These are phyloP conservation scores for Halictus quadricinctus DNA, from an alignment of 2,888 invertebrate species.

Conservation along the genomic window DNA sequence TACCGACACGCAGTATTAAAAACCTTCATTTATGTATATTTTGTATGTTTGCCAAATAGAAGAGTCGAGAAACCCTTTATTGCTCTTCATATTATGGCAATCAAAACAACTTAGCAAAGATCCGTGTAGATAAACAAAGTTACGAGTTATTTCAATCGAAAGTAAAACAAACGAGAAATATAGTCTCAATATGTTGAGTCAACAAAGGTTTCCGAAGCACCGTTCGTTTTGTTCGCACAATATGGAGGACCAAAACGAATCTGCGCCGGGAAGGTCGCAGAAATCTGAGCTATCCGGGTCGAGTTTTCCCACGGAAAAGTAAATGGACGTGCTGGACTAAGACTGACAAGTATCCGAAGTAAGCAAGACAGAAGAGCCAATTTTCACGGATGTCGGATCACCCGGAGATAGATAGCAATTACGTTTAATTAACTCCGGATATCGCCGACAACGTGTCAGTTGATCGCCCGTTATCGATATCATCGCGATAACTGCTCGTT, in stretches of 20 bases:
- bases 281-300: no score
- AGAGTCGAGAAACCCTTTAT: no score
- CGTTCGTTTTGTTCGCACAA: not conserved
- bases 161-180: not conserved
- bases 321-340: constrained; percentile 26
- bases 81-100: no score
- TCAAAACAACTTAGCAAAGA: no score
- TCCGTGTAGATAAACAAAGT: no score
- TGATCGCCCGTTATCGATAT: constrained; percentile 55
- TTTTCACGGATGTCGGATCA: constrained; percentile 63
- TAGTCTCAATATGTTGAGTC: not conserved
- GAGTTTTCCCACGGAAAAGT: not conserved
- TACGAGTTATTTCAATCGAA: no score
- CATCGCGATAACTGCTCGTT: not conserved
- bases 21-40: no score
- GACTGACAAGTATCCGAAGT: constrained; percentile 49
- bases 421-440: constrained; percentile 70
- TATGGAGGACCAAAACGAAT: not conserved
- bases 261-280: not conserved
- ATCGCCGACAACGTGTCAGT: constrained; percentile 58
- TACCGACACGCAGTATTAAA: no score
- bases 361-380: constrained; percentile 65
- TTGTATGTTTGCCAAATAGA: no score
- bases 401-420: constrained; percentile 69
- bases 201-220: not conserved